A percentile compares a stretch with the other conserved stretches of the same genome.
Evolutionary conservation across 2,888 invertebrate genomes (phyloP).

Genomic region (Calameuta idolon): DNA sequence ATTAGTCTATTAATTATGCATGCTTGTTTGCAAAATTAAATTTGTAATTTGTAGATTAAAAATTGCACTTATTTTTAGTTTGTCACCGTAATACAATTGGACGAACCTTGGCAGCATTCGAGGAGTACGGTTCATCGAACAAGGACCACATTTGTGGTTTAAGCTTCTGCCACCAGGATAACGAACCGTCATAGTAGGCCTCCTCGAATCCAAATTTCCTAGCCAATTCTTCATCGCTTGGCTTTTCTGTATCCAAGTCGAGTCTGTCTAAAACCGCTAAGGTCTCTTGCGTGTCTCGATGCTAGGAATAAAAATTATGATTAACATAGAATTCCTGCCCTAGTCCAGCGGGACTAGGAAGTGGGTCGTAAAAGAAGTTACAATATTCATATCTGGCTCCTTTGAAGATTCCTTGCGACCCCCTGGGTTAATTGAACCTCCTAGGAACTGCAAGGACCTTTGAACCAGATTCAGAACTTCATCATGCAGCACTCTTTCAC

Average conservation of each 20-base stretch:
- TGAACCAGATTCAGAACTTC: background rate
- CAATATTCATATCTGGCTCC: background rate
- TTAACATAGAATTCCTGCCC: background rate
- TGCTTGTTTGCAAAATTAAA: background rate
- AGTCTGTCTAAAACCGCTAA: conserved; percentile 96
- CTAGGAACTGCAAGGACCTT: background rate
- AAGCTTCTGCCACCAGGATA: conserved; percentile 96
- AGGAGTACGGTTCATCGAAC: conserved; percentile 99
- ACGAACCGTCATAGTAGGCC: conserved; percentile 89
- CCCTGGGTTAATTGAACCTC: background rate
- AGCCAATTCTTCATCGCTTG: conserved; percentile 97
- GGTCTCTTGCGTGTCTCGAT: conserved; percentile 99
- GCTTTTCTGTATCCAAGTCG: conserved; percentile 97
- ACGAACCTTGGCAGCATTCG: conserved; percentile 93
- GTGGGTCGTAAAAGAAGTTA: background rate
- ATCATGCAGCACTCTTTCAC: background rate
- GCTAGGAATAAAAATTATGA: conserved; percentile 70
- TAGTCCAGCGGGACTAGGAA: background rate
- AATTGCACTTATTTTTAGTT: background rate
- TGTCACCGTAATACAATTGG: conserved; percentile 5
- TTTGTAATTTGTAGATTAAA: background rate
- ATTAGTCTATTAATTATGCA: background rate
- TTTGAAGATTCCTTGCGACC: background rate
- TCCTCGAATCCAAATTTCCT: conserved; percentile 97
- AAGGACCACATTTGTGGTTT: conserved; percentile 99